These are phyloP conservation scores for Volucella inanis DNA, from an alignment of 2,888 invertebrate genomes.

Conservation along the genomic window DNA sequence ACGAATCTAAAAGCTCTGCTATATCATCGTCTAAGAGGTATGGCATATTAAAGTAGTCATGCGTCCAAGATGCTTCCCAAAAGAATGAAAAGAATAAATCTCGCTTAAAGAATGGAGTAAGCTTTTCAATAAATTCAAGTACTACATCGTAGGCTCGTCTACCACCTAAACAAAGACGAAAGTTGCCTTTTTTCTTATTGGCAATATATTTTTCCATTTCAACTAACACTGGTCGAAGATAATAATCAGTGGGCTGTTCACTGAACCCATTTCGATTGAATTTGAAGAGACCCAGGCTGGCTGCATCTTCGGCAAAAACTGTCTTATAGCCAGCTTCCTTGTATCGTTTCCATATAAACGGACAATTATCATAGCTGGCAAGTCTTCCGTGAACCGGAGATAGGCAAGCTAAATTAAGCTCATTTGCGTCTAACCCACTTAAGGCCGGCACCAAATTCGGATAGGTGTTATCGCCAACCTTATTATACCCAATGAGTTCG, in stretches of 20 bases:
- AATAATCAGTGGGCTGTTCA: conserved; percentile 93
- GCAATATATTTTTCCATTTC: conserved; percentile 88
- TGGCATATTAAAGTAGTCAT: conserved; percentile 92
- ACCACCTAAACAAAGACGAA: conserved; percentile 80
- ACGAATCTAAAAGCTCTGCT: conserved; percentile 74
- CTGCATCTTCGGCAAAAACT: conserved; percentile 92
- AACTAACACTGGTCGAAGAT: conserved; percentile 89
- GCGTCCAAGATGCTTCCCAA: conserved; percentile 92
- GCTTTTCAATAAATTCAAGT: conserved; percentile 88
- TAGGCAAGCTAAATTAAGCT: conserved; percentile 87
- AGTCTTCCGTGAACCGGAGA: conserved; percentile 81
- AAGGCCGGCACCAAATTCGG: conserved; percentile 93
- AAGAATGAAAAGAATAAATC: conserved; percentile 91
- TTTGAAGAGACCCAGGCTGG: conserved; percentile 91
- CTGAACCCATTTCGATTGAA: conserved; percentile 90
- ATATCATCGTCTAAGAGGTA: conserved; percentile 87
- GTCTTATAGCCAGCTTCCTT: conserved; percentile 89
- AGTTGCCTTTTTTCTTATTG: conserved; percentile 82
- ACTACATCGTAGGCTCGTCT: conserved; percentile 87
- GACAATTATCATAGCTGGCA: conserved; percentile 89
- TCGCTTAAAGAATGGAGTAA: conserved; percentile 85
- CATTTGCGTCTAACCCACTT: conserved; percentile 87
- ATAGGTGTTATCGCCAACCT: conserved; percentile 97
- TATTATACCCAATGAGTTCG: conserved; percentile 94
- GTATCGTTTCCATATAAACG: conserved; percentile 93